Conservation (phyloP, 2,113 vertebrate genomes). For the Psittacula cyanocephala region DNA sequence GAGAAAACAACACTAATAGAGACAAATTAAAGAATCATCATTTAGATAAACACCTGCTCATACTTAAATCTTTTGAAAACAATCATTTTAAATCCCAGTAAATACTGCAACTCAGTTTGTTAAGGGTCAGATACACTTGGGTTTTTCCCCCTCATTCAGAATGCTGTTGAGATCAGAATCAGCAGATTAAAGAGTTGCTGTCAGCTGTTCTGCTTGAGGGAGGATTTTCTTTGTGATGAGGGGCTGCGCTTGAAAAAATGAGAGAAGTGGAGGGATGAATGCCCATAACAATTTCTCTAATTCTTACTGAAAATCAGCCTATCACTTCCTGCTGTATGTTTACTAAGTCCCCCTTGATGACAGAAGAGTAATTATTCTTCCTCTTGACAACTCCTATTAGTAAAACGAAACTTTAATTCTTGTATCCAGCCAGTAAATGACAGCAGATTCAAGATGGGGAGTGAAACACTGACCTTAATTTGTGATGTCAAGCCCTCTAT, state of each 20-base stretch:
- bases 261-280: not conserved
- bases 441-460: not conserved
- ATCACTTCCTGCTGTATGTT: not conserved
- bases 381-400: not conserved
- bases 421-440: not conserved
- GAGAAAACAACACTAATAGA: not conserved
- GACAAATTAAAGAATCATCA: slow-evolving; percentile 30
- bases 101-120: not conserved
- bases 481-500: not conserved
- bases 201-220: slow-evolving; percentile 21
- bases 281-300: not conserved
- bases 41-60: slow-evolving; percentile 52
- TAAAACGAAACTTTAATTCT: not conserved
- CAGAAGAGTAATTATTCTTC: slow-evolving; percentile 18
- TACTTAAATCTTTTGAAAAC: slow-evolving; percentile 24
- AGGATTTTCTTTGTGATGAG: not conserved
- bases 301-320: slow-evolving; percentile 14
- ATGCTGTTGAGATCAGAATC: slow-evolving; percentile 19
- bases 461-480: not conserved
- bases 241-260: not conserved
- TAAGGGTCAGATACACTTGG: not conserved
- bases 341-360: not conserved
- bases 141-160: not conserved
- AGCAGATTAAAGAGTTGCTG: slow-evolving; percentile 19
- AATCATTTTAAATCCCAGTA: slow-evolving; percentile 2